These are phyloP conservation scores for Odocoileus virginianus DNA, from an alignment of 2,113 vertebrate genomes.

Conservation along the genomic window DNA sequence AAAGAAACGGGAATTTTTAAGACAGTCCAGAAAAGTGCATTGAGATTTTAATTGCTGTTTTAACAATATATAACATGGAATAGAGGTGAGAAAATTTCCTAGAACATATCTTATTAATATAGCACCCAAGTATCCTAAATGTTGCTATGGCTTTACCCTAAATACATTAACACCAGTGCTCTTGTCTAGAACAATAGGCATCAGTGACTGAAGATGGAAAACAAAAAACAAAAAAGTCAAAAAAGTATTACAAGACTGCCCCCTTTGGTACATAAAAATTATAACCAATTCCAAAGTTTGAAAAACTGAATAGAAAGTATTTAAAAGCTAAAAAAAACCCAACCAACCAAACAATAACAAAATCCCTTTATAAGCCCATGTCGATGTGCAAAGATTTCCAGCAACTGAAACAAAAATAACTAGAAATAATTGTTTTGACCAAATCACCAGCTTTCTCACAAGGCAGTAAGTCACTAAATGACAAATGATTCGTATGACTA, in stretches of 20 bases:
- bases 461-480: neutral
- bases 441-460: neutral
- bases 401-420: conserved; percentile 3
- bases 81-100: neutral
- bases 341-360: neutral
- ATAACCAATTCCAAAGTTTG: conserved; percentile 18
- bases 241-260: conserved; percentile 51
- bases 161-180: neutral
- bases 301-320: conserved; percentile 32
- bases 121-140: neutral
- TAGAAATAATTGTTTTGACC: conserved; percentile 13
- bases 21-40: conserved; percentile 7
- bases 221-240: neutral
- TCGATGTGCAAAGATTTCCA: neutral
- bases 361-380: neutral
- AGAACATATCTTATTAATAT: neutral
- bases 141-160: neutral
- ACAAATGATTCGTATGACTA: neutral
- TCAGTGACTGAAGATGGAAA: neutral
- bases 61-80: conserved; percentile 24
- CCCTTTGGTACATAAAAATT: conserved; percentile 44
- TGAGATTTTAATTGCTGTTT: conserved; percentile 47
- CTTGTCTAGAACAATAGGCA: conserved; percentile 12
- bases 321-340: neutral
- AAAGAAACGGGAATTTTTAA: neutral